A percentile compares a stretch with the other conserved stretches of the same genome.
These are phyloP conservation scores for Drosophila subobscura DNA, from an alignment of 1,140 invertebrate genomes.

Conservation along the genomic window DNA sequence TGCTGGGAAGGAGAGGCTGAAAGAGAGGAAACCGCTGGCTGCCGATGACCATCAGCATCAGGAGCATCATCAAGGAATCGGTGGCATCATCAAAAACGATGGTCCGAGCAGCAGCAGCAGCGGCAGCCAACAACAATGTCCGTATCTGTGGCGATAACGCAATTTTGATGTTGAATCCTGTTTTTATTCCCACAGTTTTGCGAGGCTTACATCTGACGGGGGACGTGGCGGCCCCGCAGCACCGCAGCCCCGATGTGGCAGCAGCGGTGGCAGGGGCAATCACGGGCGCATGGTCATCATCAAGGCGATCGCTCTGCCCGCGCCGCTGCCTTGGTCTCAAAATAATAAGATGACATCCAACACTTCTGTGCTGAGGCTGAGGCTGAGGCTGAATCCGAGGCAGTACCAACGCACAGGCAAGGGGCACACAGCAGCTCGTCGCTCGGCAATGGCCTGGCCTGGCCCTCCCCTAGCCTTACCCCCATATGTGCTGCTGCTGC, in stretches of 20 bases:
- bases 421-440: slow-evolving; percentile 39
- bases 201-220: slow-evolving; percentile 72
- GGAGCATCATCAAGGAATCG: slow-evolving; percentile 34
- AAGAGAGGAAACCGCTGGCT: slow-evolving; percentile 31
- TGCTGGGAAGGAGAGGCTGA: slow-evolving; percentile 24
- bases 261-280: slow-evolving; percentile 34
- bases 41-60: slow-evolving; percentile 38
- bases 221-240: slow-evolving; percentile 45
- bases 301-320: slow-evolving; percentile 53
- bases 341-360: slow-evolving; percentile 84
- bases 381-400: slow-evolving; percentile 15
- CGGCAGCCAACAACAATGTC: slow-evolving; percentile 42
- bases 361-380: slow-evolving; percentile 57
- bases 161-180: slow-evolving; percentile 71
- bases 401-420: slow-evolving; percentile 12
- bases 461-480: slow-evolving; percentile 41
- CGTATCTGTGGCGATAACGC: slow-evolving; percentile 61
- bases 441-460: slow-evolving; percentile 38
- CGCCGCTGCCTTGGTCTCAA: slow-evolving; percentile 67
- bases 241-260: slow-evolving; percentile 28
- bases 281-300: slow-evolving; percentile 75
- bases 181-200: slow-evolving; percentile 83
- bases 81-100: slow-evolving; percentile 57
- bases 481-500: slow-evolving; percentile 16
- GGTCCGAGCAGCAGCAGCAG: slow-evolving; percentile 41